A percentile compares a stretch with the other conserved stretches of the same genome.
Evolutionary conservation across 1,140 invertebrate genomes (phyloP).

Genomic region (Microvelia longipes): DNA sequence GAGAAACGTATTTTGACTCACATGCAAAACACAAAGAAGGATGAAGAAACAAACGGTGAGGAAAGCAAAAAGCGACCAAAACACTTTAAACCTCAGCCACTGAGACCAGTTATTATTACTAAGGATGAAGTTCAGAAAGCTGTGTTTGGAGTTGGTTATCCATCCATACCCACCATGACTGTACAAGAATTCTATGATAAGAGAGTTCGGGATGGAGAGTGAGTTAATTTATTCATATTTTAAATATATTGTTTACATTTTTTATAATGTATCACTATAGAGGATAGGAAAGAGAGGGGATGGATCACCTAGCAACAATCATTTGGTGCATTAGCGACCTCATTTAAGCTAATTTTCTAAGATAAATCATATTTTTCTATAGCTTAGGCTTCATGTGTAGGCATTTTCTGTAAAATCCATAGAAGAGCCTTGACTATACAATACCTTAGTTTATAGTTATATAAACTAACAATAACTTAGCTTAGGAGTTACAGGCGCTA

Average conservation of each 20-base stretch:
- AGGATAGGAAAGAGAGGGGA: not conserved
- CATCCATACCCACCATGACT: slow-evolving; percentile 75
- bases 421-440: too few relatives aligned
- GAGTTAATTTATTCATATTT: slow-evolving; percentile 32
- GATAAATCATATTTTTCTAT: too few relatives aligned
- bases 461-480: too few relatives aligned
- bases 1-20: slow-evolving; percentile 60
- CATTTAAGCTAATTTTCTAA: too few relatives aligned
- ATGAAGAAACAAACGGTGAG: slow-evolving; percentile 10
- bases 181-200: slow-evolving; percentile 93
- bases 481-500: too few relatives aligned
- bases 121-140: slow-evolving; percentile 76
- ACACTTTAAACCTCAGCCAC: slow-evolving; percentile 29
- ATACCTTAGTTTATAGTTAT: too few relatives aligned
- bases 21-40: slow-evolving; percentile 39
- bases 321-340: not conserved
- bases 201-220: slow-evolving; percentile 63
- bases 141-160: slow-evolving; percentile 88
- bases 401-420: too few relatives aligned
- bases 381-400: too few relatives aligned
- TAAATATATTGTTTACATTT: not conserved
- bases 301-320: not conserved
- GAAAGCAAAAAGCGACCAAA: slow-evolving; percentile 14
- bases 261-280: not conserved
- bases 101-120: slow-evolving; percentile 88